phyloP scores from a whole-genome alignment of 2,113 vertebrate genomes.

The Mohoua ochrocephala region DNA sequence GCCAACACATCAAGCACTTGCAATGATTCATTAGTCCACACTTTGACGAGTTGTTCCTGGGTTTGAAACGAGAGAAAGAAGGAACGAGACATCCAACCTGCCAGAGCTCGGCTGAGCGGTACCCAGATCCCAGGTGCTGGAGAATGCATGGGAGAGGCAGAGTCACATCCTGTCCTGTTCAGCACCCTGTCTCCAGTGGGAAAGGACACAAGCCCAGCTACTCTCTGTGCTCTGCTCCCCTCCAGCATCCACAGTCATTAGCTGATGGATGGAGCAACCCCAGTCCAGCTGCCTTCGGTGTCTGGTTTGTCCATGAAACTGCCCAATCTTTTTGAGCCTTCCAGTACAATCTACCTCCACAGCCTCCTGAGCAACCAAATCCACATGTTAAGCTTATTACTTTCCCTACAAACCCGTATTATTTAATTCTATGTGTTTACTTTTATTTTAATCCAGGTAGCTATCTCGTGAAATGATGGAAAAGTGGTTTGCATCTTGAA shows the following conservation, averaged over 20 bases:
- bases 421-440: background rate
- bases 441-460: background rate
- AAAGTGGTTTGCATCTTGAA: background rate
- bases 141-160: background rate
- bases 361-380: background rate
- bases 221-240: background rate
- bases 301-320: background rate
- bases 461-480: background rate
- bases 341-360: background rate
- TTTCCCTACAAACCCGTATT: background rate
- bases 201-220: background rate
- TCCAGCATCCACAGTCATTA: background rate
- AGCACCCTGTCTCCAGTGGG: background rate
- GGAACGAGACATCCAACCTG: background rate
- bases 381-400: background rate
- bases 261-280: background rate
- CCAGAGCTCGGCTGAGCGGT: background rate
- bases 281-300: background rate
- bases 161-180: background rate
- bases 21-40: constrained; percentile 61
- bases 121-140: background rate
- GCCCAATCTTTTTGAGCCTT: background rate
- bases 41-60: constrained; percentile 10
- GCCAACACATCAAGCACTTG: constrained; percentile 52
- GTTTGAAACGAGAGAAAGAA: background rate